Conservation (phyloP, 2,888 invertebrate species). For the Hipparchia sbordonii region DNA sequence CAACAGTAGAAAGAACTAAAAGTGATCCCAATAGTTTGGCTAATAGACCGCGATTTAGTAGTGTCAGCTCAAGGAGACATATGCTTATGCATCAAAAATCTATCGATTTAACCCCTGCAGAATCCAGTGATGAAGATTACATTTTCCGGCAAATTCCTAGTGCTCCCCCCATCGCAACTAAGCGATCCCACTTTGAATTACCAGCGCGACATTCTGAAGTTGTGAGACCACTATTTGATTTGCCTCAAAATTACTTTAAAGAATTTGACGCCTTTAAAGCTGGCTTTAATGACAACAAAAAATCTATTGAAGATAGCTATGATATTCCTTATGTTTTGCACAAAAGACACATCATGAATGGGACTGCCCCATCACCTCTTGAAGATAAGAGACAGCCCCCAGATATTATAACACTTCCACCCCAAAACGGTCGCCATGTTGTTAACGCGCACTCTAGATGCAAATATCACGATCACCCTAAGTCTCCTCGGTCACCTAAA, state of each 20-base stretch:
- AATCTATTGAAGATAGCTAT: slow-evolving; percentile 79
- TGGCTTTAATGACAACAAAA: slow-evolving; percentile 77
- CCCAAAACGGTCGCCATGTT: slow-evolving; percentile 74
- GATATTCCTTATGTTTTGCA: slow-evolving; percentile 94
- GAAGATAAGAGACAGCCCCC: slow-evolving; percentile 73
- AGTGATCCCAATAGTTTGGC: slow-evolving; percentile 93
- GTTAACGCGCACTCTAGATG: slow-evolving; percentile 76
- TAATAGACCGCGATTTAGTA: slow-evolving; percentile 87
- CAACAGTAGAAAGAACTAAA: slow-evolving; percentile 91
- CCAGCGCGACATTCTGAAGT: slow-evolving; percentile 82
- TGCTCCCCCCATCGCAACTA: slow-evolving; percentile 87
- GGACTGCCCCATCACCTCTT: slow-evolving; percentile 86
- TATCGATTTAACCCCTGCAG: slow-evolving; percentile 92
- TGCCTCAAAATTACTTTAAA: slow-evolving; percentile 88
- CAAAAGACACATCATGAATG: slow-evolving; percentile 93
- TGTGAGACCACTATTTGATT: slow-evolving; percentile 86
- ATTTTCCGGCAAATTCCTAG: slow-evolving; percentile 89
- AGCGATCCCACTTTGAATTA: slow-evolving; percentile 87
- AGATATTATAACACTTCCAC: slow-evolving; percentile 74
- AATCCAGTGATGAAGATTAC: slow-evolving; percentile 92
- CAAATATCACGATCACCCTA: slow-evolving; percentile 79
- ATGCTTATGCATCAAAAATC: slow-evolving; percentile 93
- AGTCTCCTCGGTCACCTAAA: slow-evolving; percentile 82
- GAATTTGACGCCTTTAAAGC: slow-evolving; percentile 84
- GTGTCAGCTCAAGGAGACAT: slow-evolving; percentile 89